Conservation (phyloP, 2,797 vertebrate genomes). For the Anabas testudineus region DNA sequence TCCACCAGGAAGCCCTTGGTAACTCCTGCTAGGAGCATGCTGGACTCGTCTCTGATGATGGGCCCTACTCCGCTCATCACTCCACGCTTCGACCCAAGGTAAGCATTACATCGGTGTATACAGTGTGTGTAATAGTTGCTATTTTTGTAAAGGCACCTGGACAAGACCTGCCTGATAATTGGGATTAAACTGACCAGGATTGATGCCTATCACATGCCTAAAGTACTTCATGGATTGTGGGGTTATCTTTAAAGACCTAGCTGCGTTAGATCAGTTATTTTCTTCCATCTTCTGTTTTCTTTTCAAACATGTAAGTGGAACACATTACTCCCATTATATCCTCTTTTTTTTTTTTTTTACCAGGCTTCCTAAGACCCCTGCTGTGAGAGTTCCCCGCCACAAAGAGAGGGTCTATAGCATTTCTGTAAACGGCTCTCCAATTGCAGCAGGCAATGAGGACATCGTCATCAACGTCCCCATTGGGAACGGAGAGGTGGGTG, state of each 20-base stretch:
- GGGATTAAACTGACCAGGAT: too few species aligned
- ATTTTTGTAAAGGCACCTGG: background rate
- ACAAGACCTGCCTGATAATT: background rate
- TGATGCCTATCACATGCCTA: too few species aligned
- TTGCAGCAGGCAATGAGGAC: constrained; percentile 71
- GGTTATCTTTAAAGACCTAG: too few species aligned
- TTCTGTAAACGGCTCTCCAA: constrained; percentile 86
- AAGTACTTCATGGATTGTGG: too few species aligned
- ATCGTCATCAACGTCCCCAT: constrained; percentile 83
- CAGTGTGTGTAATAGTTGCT: background rate
- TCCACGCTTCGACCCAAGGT: constrained; percentile 86
- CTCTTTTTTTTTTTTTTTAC: background rate
- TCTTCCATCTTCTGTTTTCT: too few species aligned
- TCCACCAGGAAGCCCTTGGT: constrained; percentile 78
- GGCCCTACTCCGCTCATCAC: constrained; percentile 84
- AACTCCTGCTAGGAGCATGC: constrained; percentile 78
- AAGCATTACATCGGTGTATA: background rate
- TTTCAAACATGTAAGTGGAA: too few species aligned
- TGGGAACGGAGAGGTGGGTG: constrained; percentile 85
- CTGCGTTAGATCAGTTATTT: too few species aligned
- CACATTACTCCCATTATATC: too few species aligned
- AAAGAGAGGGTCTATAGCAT: constrained; percentile 86
- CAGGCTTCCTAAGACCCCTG: constrained; percentile 85
- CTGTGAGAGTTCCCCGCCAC: constrained; percentile 81
- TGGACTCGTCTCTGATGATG: constrained; percentile 81